These are phyloP conservation scores for Temnothorax rugatulus DNA, from an alignment of 2,888 invertebrate genomes.

Conservation along the genomic window DNA sequence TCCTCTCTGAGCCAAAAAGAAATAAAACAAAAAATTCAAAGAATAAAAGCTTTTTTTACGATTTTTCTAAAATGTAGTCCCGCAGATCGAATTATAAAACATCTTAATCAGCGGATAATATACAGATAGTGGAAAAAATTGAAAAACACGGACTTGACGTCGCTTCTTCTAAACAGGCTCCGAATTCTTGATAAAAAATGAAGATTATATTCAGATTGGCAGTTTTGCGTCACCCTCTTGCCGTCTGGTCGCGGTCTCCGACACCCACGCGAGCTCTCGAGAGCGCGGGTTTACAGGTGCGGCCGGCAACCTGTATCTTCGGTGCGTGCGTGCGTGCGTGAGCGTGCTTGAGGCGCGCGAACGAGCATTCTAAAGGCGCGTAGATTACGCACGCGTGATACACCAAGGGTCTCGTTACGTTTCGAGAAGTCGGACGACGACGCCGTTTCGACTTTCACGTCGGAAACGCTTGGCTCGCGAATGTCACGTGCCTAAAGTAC, in stretches of 20 bases:
- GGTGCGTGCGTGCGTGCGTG: constrained; percentile 57
- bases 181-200: constrained; percentile 34
- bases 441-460: constrained; percentile 57
- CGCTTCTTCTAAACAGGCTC: constrained; percentile 21
- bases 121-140: constrained; percentile 20
- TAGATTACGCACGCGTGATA: constrained; percentile 66
- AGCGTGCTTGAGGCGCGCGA: constrained; percentile 64
- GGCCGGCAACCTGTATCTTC: constrained; percentile 84
- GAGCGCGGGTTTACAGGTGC: constrained; percentile 83
- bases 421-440: constrained; percentile 52
- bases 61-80: constrained; percentile 3
- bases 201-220: constrained; percentile 71
- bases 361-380: constrained; percentile 67
- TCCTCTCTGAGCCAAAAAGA: neutral
- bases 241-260: constrained; percentile 75
- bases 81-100: constrained; percentile 2
- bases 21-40: neutral
- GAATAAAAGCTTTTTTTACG: neutral
- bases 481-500: constrained; percentile 31
- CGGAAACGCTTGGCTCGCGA: constrained; percentile 35
- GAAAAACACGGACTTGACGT: neutral
- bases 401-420: constrained; percentile 66
- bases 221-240: constrained; percentile 72
- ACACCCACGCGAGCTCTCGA: constrained; percentile 80
- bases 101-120: constrained; percentile 27